Conservation (phyloP, 1,140 invertebrate genomes). For the Drosophila ambigua region DNA sequence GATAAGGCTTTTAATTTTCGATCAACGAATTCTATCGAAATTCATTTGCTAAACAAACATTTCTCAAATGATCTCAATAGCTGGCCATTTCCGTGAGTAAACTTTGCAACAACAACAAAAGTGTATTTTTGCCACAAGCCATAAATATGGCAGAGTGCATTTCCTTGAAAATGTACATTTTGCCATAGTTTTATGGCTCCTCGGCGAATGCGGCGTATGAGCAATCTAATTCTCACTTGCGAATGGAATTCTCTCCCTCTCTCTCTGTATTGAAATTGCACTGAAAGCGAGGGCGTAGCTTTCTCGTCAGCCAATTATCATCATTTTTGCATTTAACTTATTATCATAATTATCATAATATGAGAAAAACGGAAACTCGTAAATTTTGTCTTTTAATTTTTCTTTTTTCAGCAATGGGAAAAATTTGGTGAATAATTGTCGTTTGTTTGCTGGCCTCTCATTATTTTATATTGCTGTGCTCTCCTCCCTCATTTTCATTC, state of each 20-base stretch:
- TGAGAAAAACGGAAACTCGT: conserved; percentile 26
- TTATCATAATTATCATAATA: conserved; percentile 72
- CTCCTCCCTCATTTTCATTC: conserved; percentile 18
- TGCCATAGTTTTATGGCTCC: conserved; percentile 40
- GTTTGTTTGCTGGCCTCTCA: conserved; percentile 44
- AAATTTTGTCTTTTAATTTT: conserved; percentile 27
- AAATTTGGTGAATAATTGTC: conserved; percentile 37
- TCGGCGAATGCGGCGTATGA: conserved; percentile 55
- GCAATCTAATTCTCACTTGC: conserved; percentile 56
- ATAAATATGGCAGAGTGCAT: conserved; percentile 41
- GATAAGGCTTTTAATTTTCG: no score
- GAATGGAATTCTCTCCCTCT: conserved; percentile 7
- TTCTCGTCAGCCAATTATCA: conserved; percentile 64
- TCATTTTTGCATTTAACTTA: conserved; percentile 73
- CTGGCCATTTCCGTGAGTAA: conserved; percentile 4
- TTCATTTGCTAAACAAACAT: conserved; percentile 4
- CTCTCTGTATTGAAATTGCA: conserved; percentile 5
- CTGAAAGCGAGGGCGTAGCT: conserved; percentile 19
- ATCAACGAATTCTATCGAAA: not conserved
- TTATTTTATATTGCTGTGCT: conserved; percentile 6
- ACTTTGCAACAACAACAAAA: not conserved
- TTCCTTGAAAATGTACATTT: conserved; percentile 38
- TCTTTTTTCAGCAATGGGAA: conserved; percentile 2
- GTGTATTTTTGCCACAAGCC: conserved; percentile 32
- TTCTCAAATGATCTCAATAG: not conserved